Evolutionary conservation across 2,888 invertebrate species (phyloP).

Genomic region (Endomychus coccineus): DNA sequence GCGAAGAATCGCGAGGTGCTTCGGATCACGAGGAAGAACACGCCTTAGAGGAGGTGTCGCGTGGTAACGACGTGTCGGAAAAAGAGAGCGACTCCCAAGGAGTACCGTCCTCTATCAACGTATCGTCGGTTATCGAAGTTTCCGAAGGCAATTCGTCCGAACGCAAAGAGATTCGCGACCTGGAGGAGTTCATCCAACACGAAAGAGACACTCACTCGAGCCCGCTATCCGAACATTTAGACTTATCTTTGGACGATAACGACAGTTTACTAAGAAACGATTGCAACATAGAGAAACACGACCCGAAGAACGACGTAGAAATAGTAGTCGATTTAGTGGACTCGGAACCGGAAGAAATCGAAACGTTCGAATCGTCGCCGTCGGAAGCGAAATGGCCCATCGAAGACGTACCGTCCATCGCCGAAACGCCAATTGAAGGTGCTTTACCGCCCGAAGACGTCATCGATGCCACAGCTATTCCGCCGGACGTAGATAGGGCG

Average conservation of each 20-base stretch:
- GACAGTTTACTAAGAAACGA: too few relatives aligned
- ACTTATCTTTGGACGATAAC: too few relatives aligned
- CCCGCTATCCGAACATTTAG: too few relatives aligned
- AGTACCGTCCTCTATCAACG: too few relatives aligned
- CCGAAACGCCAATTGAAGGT: background rate
- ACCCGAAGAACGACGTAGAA: too few relatives aligned
- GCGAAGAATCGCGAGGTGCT: too few relatives aligned
- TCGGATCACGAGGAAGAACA: constrained; percentile 16
- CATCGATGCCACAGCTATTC: constrained; percentile 1
- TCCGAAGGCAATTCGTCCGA: too few relatives aligned
- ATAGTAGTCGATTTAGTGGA: background rate
- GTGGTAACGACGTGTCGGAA: constrained; percentile 5
- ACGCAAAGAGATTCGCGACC: too few relatives aligned
- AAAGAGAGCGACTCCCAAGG: background rate
- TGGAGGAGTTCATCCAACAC: too few relatives aligned
- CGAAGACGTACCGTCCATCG: background rate
- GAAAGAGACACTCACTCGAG: too few relatives aligned
- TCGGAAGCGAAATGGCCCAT: constrained; percentile 5
- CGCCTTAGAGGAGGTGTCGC: constrained; percentile 12
- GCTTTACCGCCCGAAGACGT: constrained; percentile 6
- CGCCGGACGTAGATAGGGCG: constrained; percentile 1
- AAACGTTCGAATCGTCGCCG: constrained; percentile 1
- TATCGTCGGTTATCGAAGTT: too few relatives aligned
- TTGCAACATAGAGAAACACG: too few relatives aligned
- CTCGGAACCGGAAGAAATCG: background rate